Percentiles rank a stretch among this genome's conserved stretches.
Evolutionary conservation across 2,888 invertebrate species (phyloP).

Genomic region (Catonia carolina): DNA sequence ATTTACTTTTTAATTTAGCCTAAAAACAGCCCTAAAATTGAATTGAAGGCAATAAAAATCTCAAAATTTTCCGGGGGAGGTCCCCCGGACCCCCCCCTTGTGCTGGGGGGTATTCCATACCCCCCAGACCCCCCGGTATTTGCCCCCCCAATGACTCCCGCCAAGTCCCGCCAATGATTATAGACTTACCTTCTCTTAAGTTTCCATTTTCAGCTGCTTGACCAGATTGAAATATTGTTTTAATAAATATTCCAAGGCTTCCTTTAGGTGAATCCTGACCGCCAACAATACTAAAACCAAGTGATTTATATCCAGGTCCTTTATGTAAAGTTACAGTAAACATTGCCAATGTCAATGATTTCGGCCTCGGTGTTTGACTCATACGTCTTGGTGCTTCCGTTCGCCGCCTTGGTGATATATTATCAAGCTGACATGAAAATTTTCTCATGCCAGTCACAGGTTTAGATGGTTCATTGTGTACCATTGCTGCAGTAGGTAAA

Average conservation of each 20-base stretch:
- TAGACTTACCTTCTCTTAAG: slow-evolving; percentile 67
- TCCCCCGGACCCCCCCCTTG: too few species aligned
- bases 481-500: slow-evolving; percentile 23
- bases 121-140: too few species aligned
- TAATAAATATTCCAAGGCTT: slow-evolving; percentile 82
- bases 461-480: slow-evolving; percentile 24
- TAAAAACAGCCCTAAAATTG: too few species aligned
- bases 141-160: too few species aligned
- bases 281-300: slow-evolving; percentile 86
- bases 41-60: too few species aligned
- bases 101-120: too few species aligned
- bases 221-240: slow-evolving; percentile 78
- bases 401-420: slow-evolving; percentile 32
- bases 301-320: slow-evolving; percentile 74
- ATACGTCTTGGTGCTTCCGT: slow-evolving; percentile 23
- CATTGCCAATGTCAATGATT: slow-evolving; percentile 40
- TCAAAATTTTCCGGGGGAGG: too few species aligned
- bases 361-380: slow-evolving; percentile 35
- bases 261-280: slow-evolving; percentile 83
- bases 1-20: too few species aligned
- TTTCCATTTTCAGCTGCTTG: slow-evolving; percentile 79
- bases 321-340: slow-evolving; percentile 63
- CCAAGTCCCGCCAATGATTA: too few species aligned
- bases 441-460: slow-evolving; percentile 44
- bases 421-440: slow-evolving; percentile 41